Percentiles rank a stretch among this genome's conserved stretches.
These are phyloP conservation scores for Phalloptychus januarius DNA, from an alignment of 2,797 vertebrate species.

Conservation along the genomic window DNA sequence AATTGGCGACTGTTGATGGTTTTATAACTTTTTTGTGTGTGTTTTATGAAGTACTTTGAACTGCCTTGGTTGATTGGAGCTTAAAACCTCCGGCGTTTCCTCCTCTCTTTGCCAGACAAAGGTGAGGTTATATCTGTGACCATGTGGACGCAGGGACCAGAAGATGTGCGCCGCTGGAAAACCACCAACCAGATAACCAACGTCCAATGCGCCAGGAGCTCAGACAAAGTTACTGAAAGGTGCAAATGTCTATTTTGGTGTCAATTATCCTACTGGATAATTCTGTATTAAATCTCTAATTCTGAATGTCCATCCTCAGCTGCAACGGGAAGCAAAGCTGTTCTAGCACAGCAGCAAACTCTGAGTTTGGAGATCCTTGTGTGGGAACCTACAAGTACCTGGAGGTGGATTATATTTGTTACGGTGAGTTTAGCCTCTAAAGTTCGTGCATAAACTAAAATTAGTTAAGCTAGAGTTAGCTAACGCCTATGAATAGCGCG, in stretches of 20 bases:
- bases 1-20: no score
- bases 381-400: not conserved
- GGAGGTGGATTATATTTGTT: not conserved
- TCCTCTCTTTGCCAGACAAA: not conserved
- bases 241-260: not conserved
- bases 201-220: not conserved
- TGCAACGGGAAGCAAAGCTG: not conserved
- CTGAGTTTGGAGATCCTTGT: not conserved
- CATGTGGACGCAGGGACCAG: not conserved
- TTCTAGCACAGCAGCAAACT: not conserved
- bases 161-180: not conserved
- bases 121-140: not conserved
- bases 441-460: not conserved
- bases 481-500: not conserved
- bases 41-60: no score
- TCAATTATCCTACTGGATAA: not conserved
- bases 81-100: not conserved
- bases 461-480: no score
- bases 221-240: not conserved
- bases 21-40: no score
- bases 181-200: not conserved
- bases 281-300: not conserved
- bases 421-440: not conserved
- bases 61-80: not conserved
- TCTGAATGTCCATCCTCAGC: not conserved